A percentile compares a stretch with the other conserved stretches of the same genome.
Conservation (phyloP, 1,140 invertebrate species). For the Drosophila navojoa region DNA sequence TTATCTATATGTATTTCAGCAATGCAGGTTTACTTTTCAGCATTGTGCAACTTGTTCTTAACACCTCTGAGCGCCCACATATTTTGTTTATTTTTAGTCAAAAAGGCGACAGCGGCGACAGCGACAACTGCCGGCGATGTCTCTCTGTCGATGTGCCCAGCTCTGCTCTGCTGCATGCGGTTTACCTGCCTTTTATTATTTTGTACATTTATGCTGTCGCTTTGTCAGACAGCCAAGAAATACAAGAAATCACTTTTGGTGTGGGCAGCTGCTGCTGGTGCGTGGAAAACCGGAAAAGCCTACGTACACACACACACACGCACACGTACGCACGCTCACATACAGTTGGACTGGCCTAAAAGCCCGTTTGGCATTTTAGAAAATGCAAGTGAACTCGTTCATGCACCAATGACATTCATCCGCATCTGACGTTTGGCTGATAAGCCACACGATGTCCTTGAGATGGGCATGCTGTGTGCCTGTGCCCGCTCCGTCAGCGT, state of each 20-base stretch:
- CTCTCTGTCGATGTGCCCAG: constrained; percentile 22
- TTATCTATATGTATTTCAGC: constrained; percentile 32
- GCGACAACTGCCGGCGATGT: constrained; percentile 26
- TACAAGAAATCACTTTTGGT: constrained; percentile 37
- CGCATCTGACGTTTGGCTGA: constrained; percentile 47
- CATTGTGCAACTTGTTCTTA: constrained; percentile 76
- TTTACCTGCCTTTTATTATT: constrained; percentile 8
- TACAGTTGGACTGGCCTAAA: constrained; percentile 2
- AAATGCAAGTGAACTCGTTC: constrained; percentile 69
- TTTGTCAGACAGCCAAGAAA: constrained; percentile 32
- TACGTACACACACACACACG: constrained; percentile 35
- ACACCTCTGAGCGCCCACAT: constrained; percentile 76
- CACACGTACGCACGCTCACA: background rate
- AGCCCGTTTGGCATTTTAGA: constrained; percentile 40
- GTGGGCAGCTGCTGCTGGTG: constrained; percentile 30
- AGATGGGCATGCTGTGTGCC: constrained; percentile 5
- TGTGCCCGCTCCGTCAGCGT: background rate
- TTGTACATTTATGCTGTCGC: constrained; percentile 12
- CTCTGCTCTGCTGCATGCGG: background rate
- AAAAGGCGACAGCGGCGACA: constrained; percentile 12
- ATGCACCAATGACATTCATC: constrained; percentile 66
- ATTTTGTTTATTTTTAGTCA: constrained; percentile 70
- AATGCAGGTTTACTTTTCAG: constrained; percentile 40
- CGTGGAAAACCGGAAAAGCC: constrained; percentile 78
- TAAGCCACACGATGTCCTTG: constrained; percentile 69